Evolutionary conservation across 2,888 invertebrate species (phyloP).

Genomic region (Amaurobius ferox): DNA sequence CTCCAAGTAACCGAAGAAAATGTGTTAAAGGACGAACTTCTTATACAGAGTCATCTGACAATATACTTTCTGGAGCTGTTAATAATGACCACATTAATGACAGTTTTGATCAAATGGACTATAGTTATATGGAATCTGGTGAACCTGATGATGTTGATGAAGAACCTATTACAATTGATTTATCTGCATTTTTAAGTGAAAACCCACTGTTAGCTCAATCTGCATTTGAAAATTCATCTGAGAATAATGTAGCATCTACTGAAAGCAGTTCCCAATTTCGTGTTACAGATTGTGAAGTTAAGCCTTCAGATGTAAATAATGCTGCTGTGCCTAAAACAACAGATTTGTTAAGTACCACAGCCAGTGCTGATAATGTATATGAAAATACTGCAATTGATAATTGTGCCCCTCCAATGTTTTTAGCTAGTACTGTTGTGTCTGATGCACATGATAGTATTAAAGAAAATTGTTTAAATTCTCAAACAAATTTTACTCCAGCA

Average conservation of each 20-base stretch:
- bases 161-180: constrained; percentile 55
- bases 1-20: constrained; percentile 37
- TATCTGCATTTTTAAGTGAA: constrained; percentile 44
- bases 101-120: constrained; percentile 1
- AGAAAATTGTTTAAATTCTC: background rate
- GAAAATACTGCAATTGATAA: background rate
- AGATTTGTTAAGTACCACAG: no score
- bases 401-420: no score
- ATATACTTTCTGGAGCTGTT: constrained; percentile 1
- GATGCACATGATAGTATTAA: background rate
- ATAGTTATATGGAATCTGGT: constrained; percentile 5
- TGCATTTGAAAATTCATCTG: constrained; percentile 27
- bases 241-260: constrained; percentile 20
- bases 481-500: background rate
- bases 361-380: background rate
- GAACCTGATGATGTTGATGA: constrained; percentile 43
- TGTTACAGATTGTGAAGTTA: constrained; percentile 35
- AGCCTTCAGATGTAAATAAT: background rate
- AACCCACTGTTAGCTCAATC: constrained; percentile 39
- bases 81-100: background rate
- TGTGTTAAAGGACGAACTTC: constrained; percentile 54
- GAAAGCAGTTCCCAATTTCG: constrained; percentile 60
- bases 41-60: constrained; percentile 43
- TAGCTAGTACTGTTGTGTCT: background rate
- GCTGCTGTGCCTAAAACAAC: background rate